Base-by-base conservation (phyloP, 2,797 vertebrate genomes). In the Alcedo quadribrachys region DNA sequence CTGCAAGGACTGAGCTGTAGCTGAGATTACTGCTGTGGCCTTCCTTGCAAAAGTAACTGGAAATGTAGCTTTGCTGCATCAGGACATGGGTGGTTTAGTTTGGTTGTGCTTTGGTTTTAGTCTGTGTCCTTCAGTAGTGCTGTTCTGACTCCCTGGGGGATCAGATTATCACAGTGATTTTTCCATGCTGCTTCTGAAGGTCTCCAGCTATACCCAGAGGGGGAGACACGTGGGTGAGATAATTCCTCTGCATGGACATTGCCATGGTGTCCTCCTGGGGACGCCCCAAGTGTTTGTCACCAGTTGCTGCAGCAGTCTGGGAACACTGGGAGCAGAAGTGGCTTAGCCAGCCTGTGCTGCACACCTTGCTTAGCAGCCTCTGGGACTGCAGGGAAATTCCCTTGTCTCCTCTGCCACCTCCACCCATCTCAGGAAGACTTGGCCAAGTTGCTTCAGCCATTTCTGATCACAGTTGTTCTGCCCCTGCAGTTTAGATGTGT, bases 261-360 rank as follows among this genome's bases (percentile, higher is more conserved):
- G 32, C 24, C 21, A 25, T 9, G 5, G 4, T 55, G 45, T 43
- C 37, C 22, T 55, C 42, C 53, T 0, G 0, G n/a, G 40, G 63
- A 32, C 25, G 24, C 11, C 20, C 61, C 33, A 48, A 82, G 9
- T 6, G 24, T 70, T 74, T 85, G 11, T 9, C 43, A 21, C 14
- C 13, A 28, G 10, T 46, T 82, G 37, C 45, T 30, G 14, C 27
- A 71, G 30, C 25, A 40, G 21, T 32, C 11, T 69, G 51, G 84
- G 69, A 65, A 32, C 11, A 11, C 33, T 17, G 33, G 33, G 18
- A 88, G 32, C 46, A 42, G 67, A 33, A 57, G 14, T 32, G 25
- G 18, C 28, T 87, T n/a, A 43, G 8, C 12, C 50, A 57, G 17
- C 25, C 27, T 32, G 17, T 27, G 45, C 61, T 58, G 45, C 28